Percentiles rank a stretch among this genome's conserved stretches.
phyloP scores from a whole-genome alignment of 2,888 invertebrate species.

The Chironomus riparius region DNA sequence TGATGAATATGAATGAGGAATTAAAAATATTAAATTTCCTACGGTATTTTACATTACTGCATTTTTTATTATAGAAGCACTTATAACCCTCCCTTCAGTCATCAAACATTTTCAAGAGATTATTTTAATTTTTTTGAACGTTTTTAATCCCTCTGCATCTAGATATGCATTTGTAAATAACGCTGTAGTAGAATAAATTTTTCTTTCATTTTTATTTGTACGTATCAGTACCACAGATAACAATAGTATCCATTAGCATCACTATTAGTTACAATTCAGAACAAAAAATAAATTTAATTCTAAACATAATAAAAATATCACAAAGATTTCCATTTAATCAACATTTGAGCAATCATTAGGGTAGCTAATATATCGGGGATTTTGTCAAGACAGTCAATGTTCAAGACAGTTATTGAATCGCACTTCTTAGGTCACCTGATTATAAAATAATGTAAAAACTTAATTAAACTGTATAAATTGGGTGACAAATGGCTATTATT shows the following conservation, averaged over 20 bases:
- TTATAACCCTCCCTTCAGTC: background rate
- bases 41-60: background rate
- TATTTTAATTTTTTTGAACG: background rate
- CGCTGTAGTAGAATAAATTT: too few relatives aligned
- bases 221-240: background rate
- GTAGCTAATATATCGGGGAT: too few relatives aligned
- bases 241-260: background rate
- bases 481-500: too few relatives aligned
- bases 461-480: too few relatives aligned
- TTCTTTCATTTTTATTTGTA: background rate
- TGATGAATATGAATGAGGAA: constrained; percentile 1
- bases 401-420: too few relatives aligned
- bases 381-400: too few relatives aligned
- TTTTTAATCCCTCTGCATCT: background rate
- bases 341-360: background rate
- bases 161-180: too few relatives aligned
- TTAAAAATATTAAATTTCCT: constrained; percentile 26
- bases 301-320: background rate
- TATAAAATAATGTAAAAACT: too few relatives aligned
- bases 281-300: background rate
- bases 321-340: background rate
- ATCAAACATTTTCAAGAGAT: background rate
- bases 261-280: background rate
- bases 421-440: too few relatives aligned
- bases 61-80: background rate